phyloP scores from a whole-genome alignment of 1,140 invertebrate species.

The Antheraea pernyi region DNA sequence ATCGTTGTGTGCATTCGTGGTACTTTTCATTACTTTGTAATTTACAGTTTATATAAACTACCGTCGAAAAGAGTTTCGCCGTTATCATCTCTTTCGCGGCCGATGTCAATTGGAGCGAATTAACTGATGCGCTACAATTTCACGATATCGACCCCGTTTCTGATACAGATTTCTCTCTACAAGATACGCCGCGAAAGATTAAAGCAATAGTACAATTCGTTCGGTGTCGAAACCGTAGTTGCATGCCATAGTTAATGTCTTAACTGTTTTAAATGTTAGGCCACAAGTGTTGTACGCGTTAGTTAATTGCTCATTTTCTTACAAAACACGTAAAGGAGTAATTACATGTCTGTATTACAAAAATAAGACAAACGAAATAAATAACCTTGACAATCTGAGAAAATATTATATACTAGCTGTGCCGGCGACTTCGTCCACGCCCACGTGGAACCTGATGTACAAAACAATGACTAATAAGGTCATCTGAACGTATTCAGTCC shows the following conservation, averaged over 20 bases:
- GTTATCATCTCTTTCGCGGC: constrained; percentile 53
- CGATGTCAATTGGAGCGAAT: constrained; percentile 65
- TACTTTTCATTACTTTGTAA: constrained; percentile 43
- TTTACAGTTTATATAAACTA: constrained; percentile 26
- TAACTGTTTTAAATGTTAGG: constrained; percentile 3
- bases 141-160: constrained; percentile 59
- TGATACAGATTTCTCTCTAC: constrained; percentile 37
- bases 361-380: too few relatives aligned
- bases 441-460: too few relatives aligned
- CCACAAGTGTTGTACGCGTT: background rate
- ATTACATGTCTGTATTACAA: background rate
- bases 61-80: constrained; percentile 29
- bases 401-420: too few relatives aligned
- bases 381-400: too few relatives aligned
- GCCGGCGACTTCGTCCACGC: too few relatives aligned
- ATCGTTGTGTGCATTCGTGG: constrained; percentile 23
- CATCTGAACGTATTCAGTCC: too few relatives aligned
- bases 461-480: too few relatives aligned
- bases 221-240: constrained; percentile 22
- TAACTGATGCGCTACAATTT: constrained; percentile 49
- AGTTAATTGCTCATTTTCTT: background rate
- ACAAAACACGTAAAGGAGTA: background rate
- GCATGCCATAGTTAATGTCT: constrained; percentile 8
- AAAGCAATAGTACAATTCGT: constrained; percentile 25
- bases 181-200: constrained; percentile 20